Percentiles rank a stretch among this genome's conserved stretches.
These are phyloP conservation scores for Bugula neritina DNA, from an alignment of 2,888 invertebrate species.

Conservation along the genomic window DNA sequence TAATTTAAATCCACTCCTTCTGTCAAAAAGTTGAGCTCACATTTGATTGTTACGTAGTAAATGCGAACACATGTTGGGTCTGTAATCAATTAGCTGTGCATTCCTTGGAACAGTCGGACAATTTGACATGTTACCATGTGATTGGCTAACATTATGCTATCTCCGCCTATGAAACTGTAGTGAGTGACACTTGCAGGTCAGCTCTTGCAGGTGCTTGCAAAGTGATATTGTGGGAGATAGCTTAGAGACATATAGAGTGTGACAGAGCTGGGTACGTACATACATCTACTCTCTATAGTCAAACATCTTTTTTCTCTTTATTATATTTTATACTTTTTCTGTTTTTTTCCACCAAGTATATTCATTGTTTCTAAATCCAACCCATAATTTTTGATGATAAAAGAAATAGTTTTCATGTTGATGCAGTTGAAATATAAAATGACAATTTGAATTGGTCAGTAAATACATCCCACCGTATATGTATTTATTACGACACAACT, in stretches of 20 bases:
- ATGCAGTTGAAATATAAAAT: too few relatives aligned
- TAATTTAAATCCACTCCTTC: background rate
- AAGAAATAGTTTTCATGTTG: too few relatives aligned
- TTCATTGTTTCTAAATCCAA: too few relatives aligned
- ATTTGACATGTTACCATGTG: background rate
- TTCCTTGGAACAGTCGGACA: background rate
- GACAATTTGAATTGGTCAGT: too few relatives aligned
- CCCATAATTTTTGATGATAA: too few relatives aligned
- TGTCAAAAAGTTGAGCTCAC: background rate
- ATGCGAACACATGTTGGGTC: background rate
- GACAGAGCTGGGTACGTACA: conserved; percentile 13
- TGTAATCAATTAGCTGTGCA: background rate
- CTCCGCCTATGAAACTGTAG: background rate
- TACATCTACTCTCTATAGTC: background rate
- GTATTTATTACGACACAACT: too few relatives aligned
- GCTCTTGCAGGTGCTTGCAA: conserved; percentile 24
- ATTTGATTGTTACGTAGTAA: background rate
- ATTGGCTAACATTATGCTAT: background rate
- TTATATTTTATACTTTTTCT: background rate
- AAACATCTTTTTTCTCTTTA: background rate
- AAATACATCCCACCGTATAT: too few relatives aligned
- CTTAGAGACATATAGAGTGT: conserved; percentile 2
- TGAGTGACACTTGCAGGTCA: conserved; percentile 21
- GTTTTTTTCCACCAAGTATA: background rate
- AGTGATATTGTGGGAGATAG: background rate